A percentile compares a stretch with the other conserved stretches of the same genome.
phyloP scores from a whole-genome alignment of 2,888 invertebrate genomes.

The Habrosyne pyritoides region DNA sequence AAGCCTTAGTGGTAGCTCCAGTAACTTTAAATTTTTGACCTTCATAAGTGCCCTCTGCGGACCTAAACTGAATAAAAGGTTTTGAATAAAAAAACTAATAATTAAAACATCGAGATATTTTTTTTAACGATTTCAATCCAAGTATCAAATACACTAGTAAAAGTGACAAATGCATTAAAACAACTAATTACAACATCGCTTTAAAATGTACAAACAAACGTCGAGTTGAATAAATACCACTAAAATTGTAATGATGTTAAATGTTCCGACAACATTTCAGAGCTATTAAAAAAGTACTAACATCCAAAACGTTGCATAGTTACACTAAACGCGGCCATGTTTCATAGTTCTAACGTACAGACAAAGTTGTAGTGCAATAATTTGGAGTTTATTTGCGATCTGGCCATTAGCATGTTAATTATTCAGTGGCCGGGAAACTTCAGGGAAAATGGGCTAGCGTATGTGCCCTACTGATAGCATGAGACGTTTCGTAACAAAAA shows the following conservation, averaged over 20 bases:
- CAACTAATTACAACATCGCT: no score
- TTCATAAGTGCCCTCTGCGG: no score
- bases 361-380: conserved; percentile 69
- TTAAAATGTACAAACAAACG: no score
- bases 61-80: no score
- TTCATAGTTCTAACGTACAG: conserved; percentile 46
- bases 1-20: no score
- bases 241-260: neutral
- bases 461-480: conserved; percentile 43
- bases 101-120: no score
- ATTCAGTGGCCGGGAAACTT: conserved; percentile 64
- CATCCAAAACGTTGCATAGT: neutral
- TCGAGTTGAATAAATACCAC: no score
- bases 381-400: conserved; percentile 76
- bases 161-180: no score
- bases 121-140: no score
- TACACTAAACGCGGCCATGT: conserved; percentile 37
- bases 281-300: conserved; percentile 4
- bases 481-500: neutral
- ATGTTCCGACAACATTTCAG: neutral
- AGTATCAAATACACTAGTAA: no score
- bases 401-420: conserved; percentile 77
- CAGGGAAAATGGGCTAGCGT: conserved; percentile 29
- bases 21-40: no score
- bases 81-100: no score